Conservation (phyloP, 1,140 invertebrate species). For the Streblospio benedicti region DNA sequence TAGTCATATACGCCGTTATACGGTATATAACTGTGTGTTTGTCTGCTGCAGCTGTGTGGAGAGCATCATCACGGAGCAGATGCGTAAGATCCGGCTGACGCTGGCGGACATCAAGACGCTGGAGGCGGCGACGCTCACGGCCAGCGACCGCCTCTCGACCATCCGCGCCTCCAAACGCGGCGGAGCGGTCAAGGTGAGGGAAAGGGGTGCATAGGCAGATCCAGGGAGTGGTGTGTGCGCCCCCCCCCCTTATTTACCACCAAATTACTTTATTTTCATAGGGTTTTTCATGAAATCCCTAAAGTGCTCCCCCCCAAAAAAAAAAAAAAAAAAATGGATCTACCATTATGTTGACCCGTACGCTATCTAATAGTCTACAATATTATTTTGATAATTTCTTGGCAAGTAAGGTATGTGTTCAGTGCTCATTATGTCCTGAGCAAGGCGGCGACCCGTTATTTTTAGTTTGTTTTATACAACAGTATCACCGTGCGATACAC, state of each 20-base stretch:
- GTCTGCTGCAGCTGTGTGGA: slow-evolving; percentile 63
- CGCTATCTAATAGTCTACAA: no score
- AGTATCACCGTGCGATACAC: no score
- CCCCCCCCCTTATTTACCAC: neutral
- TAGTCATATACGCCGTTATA: neutral
- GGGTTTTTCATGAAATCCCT: neutral
- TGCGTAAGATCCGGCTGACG: slow-evolving; percentile 65
- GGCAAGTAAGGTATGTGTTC: no score
- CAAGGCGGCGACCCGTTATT: no score
- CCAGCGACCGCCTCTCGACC: slow-evolving; percentile 30
- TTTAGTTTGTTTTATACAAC: no score
- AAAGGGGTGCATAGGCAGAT: neutral
- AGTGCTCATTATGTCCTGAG: no score
- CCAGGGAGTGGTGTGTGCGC: neutral
- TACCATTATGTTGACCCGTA: slow-evolving; percentile 2
- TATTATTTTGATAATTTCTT: no score
- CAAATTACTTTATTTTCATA: neutral
- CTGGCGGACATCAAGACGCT: slow-evolving; percentile 80
- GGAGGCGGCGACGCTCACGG: slow-evolving; percentile 51
- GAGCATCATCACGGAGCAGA: slow-evolving; percentile 71
- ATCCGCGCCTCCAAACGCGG: slow-evolving; percentile 17
- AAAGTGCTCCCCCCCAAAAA: neutral
- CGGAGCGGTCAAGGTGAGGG: neutral
- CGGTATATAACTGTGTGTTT: slow-evolving; percentile 4
- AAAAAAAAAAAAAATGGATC: neutral